phyloP scores from a whole-genome alignment of 2,113 vertebrate species.

The Alaudala cheleensis region DNA sequence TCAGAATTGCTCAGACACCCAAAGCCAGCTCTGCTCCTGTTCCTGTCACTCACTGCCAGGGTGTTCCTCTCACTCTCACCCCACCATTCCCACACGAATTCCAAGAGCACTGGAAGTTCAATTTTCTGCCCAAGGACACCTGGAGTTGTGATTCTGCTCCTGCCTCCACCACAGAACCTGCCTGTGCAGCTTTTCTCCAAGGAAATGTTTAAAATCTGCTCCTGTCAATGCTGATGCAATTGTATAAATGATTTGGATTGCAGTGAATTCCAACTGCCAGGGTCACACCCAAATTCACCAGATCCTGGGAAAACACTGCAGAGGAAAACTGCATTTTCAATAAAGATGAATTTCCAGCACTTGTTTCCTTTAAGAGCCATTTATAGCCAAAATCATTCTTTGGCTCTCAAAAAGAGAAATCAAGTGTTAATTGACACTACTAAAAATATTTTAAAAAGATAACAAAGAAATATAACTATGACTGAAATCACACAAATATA shows the following conservation, averaged over 20 bases:
- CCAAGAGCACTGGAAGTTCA: fast-evolving
- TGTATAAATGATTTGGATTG: background rate
- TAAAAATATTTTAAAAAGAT: background rate
- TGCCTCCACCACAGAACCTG: background rate
- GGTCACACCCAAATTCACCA: background rate
- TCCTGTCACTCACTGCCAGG: background rate
- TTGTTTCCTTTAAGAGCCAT: background rate
- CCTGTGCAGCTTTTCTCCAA: background rate
- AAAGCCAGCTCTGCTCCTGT: background rate
- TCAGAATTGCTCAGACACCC: background rate
- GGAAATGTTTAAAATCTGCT: background rate
- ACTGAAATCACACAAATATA: background rate
- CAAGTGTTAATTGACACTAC: background rate
- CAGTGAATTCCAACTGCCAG: background rate
- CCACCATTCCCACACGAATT: fast-evolving
- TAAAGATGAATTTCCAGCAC: background rate
- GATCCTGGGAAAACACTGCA: background rate
- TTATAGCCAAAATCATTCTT: background rate
- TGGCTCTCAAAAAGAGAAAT: background rate
- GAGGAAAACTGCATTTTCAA: background rate
- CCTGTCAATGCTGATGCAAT: background rate
- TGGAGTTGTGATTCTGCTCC: background rate
- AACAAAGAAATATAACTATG: background rate
- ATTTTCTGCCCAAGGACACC: background rate
- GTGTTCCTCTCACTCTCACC: no score